Percentiles rank a stretch among this genome's conserved stretches.
Evolutionary conservation across 2,113 vertebrate genomes (phyloP).

Genomic region (Butorides virescens): DNA sequence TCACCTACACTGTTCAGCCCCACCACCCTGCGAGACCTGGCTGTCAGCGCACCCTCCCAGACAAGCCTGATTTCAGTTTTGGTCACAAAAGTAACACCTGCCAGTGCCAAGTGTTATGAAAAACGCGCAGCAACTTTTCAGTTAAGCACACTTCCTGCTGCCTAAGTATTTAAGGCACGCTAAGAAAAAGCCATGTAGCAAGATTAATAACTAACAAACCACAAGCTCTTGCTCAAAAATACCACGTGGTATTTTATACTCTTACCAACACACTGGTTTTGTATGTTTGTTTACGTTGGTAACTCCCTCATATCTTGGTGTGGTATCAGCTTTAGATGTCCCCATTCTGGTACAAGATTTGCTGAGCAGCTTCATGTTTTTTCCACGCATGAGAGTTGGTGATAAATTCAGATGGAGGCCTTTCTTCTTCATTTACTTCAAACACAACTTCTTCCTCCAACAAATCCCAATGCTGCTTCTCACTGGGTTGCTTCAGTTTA

Average conservation of each 20-base stretch:
- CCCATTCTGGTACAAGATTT: neutral
- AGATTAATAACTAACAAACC: constrained; percentile 36
- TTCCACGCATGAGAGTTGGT: neutral
- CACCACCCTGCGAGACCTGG: neutral
- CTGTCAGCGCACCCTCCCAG: neutral
- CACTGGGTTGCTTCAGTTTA: neutral
- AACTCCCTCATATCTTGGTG: neutral
- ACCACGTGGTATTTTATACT: neutral
- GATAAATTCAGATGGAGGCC: neutral
- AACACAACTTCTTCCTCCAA: neutral
- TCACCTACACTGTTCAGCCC: neutral
- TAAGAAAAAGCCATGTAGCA: constrained; percentile 9
- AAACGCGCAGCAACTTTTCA: neutral
- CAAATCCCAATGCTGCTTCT: neutral
- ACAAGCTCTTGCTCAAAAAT: constrained; percentile 7
- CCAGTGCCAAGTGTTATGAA: neutral
- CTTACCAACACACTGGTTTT: neutral
- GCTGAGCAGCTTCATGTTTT: neutral
- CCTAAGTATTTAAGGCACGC: neutral
- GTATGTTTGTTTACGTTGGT: neutral
- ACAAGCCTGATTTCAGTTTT: neutral
- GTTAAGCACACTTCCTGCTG: constrained; percentile 42
- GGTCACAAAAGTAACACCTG: constrained; percentile 29
- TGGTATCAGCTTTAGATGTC: neutral
- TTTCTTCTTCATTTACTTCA: neutral